Percentiles rank a stretch among this genome's conserved stretches.
These are phyloP conservation scores for Enteromius trimaculatus DNA, from an alignment of 2,797 vertebrate species.

Conservation along the genomic window DNA sequence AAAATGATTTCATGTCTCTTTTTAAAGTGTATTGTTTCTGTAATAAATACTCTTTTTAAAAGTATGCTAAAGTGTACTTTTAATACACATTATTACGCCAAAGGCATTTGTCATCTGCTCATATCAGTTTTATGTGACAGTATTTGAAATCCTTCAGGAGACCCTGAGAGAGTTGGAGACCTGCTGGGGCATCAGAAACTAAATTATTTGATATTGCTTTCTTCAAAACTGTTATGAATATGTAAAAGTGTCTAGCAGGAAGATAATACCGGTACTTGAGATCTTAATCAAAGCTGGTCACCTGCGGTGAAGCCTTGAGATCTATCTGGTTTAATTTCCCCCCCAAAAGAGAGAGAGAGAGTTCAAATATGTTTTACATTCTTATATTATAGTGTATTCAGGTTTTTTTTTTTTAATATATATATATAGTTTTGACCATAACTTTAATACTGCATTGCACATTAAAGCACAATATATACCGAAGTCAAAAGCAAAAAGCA, in stretches of 20 bases:
- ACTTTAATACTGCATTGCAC: background rate
- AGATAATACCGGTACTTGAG: background rate
- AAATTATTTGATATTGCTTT: background rate
- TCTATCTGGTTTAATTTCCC: background rate
- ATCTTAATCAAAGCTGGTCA: background rate
- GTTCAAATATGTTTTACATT: background rate
- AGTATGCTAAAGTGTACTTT: background rate
- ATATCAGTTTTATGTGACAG: background rate
- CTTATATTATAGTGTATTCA: background rate
- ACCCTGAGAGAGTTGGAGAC: background rate
- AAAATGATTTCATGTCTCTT: too few relatives aligned
- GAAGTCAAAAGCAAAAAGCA: background rate
- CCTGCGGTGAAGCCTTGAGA: background rate
- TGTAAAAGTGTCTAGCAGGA: background rate
- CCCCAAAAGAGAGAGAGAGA: background rate
- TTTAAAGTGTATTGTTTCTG: background rate
- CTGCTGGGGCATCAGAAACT: too few relatives aligned
- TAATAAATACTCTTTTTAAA: background rate
- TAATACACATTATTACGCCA: background rate
- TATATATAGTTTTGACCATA: background rate
- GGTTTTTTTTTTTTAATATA: background rate
- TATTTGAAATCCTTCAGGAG: background rate
- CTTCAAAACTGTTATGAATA: background rate
- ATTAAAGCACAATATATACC: background rate
- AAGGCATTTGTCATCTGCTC: background rate